These are phyloP conservation scores for Carettochelys insculpta DNA, from an alignment of 2,113 vertebrate species.

Conservation along the genomic window DNA sequence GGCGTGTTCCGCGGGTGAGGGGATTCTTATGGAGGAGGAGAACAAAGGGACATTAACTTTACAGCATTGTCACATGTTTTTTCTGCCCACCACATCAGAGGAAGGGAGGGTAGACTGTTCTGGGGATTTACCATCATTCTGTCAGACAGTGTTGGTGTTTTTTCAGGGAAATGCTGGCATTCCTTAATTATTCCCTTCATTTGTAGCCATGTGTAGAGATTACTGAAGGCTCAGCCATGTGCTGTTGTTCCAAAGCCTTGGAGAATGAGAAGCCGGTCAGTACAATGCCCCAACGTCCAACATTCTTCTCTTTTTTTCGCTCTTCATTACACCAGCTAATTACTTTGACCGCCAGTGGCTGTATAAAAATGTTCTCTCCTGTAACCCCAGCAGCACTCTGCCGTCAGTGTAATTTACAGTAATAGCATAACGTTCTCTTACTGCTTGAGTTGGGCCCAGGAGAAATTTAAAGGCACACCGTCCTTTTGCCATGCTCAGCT, in stretches of 20 bases:
- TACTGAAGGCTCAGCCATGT: conserved; percentile 65
- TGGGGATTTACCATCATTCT: conserved; percentile 49
- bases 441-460: not conserved
- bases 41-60: conserved; percentile 10
- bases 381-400: conserved; percentile 44
- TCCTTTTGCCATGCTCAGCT: not conserved
- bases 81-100: conserved; percentile 37
- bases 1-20: conserved; percentile 11
- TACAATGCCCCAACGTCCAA: conserved; percentile 32
- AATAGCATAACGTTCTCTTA: not conserved
- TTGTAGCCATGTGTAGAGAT: conserved; percentile 73
- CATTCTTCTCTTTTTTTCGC: conserved; percentile 36
- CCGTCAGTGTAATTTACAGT: conserved; percentile 59
- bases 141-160: conserved; percentile 43
- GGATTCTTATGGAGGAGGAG: not conserved
- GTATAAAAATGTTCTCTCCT: conserved; percentile 24
- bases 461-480: not conserved
- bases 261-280: conserved; percentile 72
- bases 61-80: not conserved
- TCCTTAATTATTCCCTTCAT: conserved; percentile 79
- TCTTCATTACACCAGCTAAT: conserved; percentile 77
- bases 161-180: conserved; percentile 72
- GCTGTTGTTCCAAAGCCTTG: conserved; percentile 60
- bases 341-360: conserved; percentile 58
- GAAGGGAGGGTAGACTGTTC: not conserved